Conservation (phyloP, 2,113 vertebrate species). For the Microcebus ravelobensis region DNA sequence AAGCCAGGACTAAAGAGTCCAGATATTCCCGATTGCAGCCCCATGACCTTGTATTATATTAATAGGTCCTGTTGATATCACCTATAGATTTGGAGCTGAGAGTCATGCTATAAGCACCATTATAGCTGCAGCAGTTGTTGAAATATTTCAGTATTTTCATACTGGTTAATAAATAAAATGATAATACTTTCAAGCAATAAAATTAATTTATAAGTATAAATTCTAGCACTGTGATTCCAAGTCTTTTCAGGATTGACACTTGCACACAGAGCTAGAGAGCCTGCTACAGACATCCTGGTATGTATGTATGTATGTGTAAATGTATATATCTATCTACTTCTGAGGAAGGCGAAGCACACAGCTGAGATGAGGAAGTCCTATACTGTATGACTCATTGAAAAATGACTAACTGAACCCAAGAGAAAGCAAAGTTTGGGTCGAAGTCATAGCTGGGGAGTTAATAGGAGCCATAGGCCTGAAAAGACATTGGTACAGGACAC, state of each 20-base stretch:
- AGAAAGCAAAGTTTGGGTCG: not conserved
- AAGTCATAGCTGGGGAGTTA: not conserved
- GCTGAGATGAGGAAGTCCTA: not conserved
- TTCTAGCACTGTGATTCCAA: not conserved
- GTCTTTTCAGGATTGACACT: not conserved
- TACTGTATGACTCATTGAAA: not conserved
- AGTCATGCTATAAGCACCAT: not conserved
- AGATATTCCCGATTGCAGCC: not conserved
- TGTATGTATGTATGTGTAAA: too few species aligned
- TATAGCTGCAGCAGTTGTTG: not conserved
- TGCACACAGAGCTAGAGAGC: not conserved
- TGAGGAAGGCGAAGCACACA: not conserved
- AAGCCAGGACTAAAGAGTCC: not conserved
- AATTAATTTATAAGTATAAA: not conserved
- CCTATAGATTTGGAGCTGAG: not conserved
- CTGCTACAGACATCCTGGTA: not conserved
- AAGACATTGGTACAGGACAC: rapidly evolving
- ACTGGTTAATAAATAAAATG: not conserved
- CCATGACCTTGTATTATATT: not conserved
- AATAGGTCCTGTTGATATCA: not conserved
- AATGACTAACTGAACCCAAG: not conserved
- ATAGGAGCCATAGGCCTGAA: not conserved
- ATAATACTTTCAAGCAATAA: not conserved
- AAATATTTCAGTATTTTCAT: not conserved
- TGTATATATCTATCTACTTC: not conserved